These are phyloP conservation scores for Dendrolimus houi DNA, from an alignment of 2,888 invertebrate species.

Conservation along the genomic window DNA sequence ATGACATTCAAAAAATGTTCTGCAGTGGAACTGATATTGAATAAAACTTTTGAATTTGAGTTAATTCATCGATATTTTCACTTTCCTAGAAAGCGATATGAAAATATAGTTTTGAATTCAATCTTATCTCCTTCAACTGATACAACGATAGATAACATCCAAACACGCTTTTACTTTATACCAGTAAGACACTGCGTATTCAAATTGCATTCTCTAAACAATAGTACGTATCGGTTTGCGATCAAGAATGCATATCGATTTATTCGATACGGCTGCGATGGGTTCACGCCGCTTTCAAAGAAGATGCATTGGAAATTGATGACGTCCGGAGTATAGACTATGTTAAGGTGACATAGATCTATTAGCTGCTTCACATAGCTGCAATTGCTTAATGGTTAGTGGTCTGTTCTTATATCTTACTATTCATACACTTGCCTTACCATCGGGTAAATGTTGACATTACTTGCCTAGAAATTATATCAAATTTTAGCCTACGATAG, in stretches of 20 bases:
- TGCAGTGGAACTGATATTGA: no score
- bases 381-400: no score
- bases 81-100: neutral
- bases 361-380: no score
- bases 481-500: no score
- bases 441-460: no score
- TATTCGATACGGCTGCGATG: neutral
- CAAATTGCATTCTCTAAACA: constrained; percentile 30
- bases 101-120: neutral
- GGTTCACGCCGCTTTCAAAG: constrained; percentile 8
- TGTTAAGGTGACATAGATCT: no score
- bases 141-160: constrained; percentile 10
- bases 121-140: constrained; percentile 8
- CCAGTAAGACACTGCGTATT: constrained; percentile 21
- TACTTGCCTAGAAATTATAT: no score
- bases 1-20: no score
- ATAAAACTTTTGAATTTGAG: no score
- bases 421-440: no score
- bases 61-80: no score
- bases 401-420: no score
- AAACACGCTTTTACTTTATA: constrained; percentile 17
- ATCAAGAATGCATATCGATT: constrained; percentile 48
- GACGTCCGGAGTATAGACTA: constrained; percentile 18
- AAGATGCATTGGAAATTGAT: constrained; percentile 54
- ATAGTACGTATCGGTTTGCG: constrained; percentile 23